Evolutionary conservation across 1,140 invertebrate species (phyloP), one percentile per base, ranked within the genome.

Genomic region (Zophobas morio): DNA sequence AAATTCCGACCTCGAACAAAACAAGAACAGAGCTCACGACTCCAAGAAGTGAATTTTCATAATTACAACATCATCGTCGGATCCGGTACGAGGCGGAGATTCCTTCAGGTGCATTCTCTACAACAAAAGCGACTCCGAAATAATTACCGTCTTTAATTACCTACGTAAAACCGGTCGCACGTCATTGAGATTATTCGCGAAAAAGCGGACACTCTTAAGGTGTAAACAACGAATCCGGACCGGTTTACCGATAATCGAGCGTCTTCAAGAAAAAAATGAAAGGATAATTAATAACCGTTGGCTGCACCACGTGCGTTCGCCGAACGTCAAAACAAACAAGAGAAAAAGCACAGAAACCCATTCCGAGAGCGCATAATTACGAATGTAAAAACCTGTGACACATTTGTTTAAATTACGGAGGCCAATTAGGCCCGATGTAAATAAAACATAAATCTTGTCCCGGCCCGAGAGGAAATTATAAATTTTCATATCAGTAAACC

Each of bases 381-480:
- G 49, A 51, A 51, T 46, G 6, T 2, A 66, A 32, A 66, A 66
- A 66, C 39, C 39, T 66, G 2, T 51, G 49, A 51, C 49, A 20
- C 49, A 20, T 20, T 6, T 6, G n/a, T 51, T 51, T 20, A 20
- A 51, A 46, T 46, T 46, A 46, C 3, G 3, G 6, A 46, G 6
- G 42, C 20, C 2, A 42, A 66, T 63, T 63, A 63, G 6, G 3
- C n/a, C 2, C 32, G 6, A 42, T 42, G 39, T 66, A 66, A 66
- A 66, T 42, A 66, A 66, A 66, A 39, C 57, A 63, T 63, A 63
- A 63, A 63, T 63, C 57, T 63, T 32, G 6, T 63, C 35, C n/a
- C 40, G 6, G 35, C 4, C 49, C n/a, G 49, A 51, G n/a, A 63
- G 57, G 57, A 63, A 63, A 63, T 63, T 63, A 63, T 63, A 63